A percentile compares a stretch with the other conserved stretches of the same genome.
Conservation (phyloP, 2,113 vertebrate species). For the Orthonyx spaldingii region DNA sequence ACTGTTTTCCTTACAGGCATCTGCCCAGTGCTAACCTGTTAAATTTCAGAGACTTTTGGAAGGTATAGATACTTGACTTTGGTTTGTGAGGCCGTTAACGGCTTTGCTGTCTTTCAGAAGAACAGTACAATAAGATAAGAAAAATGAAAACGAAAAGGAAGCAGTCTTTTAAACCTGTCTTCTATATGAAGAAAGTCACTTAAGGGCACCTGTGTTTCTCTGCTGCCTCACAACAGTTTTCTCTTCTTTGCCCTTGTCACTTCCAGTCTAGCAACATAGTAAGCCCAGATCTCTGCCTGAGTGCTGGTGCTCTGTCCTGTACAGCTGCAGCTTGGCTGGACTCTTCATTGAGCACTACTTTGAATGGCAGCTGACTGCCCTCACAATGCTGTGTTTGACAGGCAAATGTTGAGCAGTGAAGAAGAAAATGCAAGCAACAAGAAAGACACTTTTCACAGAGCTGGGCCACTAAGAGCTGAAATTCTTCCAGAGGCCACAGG, state of each 20-base stretch:
- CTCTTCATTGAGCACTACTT: neutral
- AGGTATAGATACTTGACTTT: neutral
- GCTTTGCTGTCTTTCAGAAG: neutral
- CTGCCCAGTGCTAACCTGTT: neutral
- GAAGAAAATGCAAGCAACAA: neutral
- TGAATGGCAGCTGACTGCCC: neutral
- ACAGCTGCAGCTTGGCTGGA: neutral
- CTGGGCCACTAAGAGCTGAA: neutral
- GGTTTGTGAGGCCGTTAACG: neutral
- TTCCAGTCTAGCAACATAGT: neutral
- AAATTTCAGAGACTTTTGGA: neutral
- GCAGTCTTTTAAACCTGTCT: neutral
- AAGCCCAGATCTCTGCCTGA: neutral
- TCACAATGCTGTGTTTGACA: neutral
- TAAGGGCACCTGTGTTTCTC: neutral
- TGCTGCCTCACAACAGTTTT: neutral
- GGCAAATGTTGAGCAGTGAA: neutral
- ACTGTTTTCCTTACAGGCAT: neutral
- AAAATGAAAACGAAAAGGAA: neutral
- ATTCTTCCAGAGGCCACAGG: neutral
- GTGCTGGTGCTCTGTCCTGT: neutral
- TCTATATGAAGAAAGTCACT: neutral
- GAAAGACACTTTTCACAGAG: neutral
- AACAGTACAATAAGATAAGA: neutral
- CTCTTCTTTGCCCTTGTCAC: neutral